Conservation (phyloP, 2,113 vertebrate genomes). For the Tenebrosternarchus preto region DNA sequence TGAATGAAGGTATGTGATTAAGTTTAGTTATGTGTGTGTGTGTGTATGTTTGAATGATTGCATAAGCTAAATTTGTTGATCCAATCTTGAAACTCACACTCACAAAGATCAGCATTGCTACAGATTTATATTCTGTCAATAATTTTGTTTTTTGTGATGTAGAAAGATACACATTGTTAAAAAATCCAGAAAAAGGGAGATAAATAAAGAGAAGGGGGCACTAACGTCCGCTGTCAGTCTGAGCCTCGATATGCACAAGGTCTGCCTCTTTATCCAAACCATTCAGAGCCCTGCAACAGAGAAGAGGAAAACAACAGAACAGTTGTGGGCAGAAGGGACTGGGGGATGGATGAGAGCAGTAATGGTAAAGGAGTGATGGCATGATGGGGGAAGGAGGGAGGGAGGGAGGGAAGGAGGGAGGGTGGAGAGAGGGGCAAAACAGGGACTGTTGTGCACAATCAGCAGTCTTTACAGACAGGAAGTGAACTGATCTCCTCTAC, state of each 20-base stretch:
- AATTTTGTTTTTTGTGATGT: not conserved
- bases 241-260: conserved; percentile 93
- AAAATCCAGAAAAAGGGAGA: conserved; percentile 6
- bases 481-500: conserved; percentile 51
- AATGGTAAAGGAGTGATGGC: conserved; percentile 48
- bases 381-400: conserved; percentile 23
- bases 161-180: not conserved
- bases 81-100: too few relatives aligned
- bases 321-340: not conserved
- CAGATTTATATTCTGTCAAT: too few relatives aligned
- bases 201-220: conserved; percentile 56
- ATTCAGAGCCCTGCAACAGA: conserved; percentile 81
- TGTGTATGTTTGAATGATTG: not conserved
- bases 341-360: conserved; percentile 40
- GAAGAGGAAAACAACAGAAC: conserved; percentile 38
- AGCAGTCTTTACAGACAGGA: conserved; percentile 56
- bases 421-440: not conserved
- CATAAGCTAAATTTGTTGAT: too few relatives aligned
- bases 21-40: not conserved
- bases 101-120: too few relatives aligned
- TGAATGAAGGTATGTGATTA: too few relatives aligned
- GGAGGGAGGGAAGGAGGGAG: conserved; percentile 20
- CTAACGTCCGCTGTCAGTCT: conserved; percentile 90
- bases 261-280: conserved; percentile 93
- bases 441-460: conserved; percentile 47